Evolutionary conservation across 2,113 vertebrate species (phyloP), one percentile per base, ranked within the genome.

Genomic region (Sinocyclocheilus anshuiensis): DNA sequence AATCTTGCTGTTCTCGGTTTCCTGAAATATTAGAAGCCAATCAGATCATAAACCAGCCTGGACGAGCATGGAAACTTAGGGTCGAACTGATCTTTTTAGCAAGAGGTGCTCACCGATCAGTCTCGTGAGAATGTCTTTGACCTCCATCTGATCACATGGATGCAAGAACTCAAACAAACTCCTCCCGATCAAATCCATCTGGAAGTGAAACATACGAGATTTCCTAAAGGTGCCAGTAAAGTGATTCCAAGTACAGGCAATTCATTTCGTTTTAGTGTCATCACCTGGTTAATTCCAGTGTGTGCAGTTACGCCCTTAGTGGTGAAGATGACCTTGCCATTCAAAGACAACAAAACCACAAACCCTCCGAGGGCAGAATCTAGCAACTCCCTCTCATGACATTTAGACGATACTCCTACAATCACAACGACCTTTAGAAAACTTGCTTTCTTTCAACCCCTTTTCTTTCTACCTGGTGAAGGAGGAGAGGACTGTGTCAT

Each of bases 101-200:
- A 29, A 33, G 26, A 77, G 45, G 4, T 57, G 15, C 79, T 59
- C 85, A 92, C 92, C 90, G 42, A 79, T 76, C 53, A 86, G 83
- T 36, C 26, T 87, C 20, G 81, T 83, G n/a, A 92, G 87, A 55
- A 91, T 88, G 13, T 89, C 84, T 69, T 89, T 91, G 13, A 91
- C 75, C 33, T 92, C 92, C 61, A 78, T 86, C 59, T 90, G 90
- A 89, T 92, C 92, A 63, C 79, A 87, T 12, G 89, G 91, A 77
- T 92, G 92, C 84, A 88, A 79, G 81, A 92, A 90, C 69, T 92
- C 90, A 48, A 91, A 89, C 74, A 92, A 84, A 65, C 85, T 91
- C 53, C 87, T 87, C 15, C 91, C 91, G 59, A 91, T 92, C 67
- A 92, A 61, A 77, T 92, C 89, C 89, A 88, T 85, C 92, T 92